These are phyloP conservation scores for Amia ocellicauda DNA, from an alignment of 2,113 vertebrate genomes.

Conservation along the genomic window DNA sequence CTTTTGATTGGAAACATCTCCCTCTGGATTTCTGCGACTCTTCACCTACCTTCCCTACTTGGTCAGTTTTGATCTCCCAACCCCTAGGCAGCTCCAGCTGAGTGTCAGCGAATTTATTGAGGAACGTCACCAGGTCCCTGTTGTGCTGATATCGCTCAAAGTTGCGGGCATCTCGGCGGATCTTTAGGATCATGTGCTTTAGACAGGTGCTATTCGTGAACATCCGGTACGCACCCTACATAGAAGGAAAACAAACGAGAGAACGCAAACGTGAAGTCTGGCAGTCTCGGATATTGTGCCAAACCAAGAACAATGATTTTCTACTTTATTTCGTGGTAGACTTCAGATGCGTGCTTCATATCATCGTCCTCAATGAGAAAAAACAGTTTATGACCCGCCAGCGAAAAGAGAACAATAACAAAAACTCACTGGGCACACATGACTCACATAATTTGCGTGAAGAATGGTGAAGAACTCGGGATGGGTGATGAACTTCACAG, in stretches of 20 bases:
- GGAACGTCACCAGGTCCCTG: constrained; percentile 93
- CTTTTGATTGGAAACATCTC: too few relatives aligned
- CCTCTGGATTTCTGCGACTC: too few relatives aligned
- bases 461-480: constrained; percentile 96
- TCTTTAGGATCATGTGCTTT: constrained; percentile 98
- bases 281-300: background rate
- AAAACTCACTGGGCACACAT: background rate
- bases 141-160: constrained; percentile 98
- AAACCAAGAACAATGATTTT: background rate
- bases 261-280: constrained; percentile 19
- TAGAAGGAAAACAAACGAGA: constrained; percentile 23
- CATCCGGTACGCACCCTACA: constrained; percentile 88
- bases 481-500: constrained; percentile 96
- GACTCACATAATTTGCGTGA: constrained; percentile 92
- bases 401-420: too few relatives aligned
- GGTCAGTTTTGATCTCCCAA: constrained; percentile 97
- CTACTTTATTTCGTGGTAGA: too few relatives aligned
- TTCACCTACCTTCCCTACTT: constrained; percentile 93
- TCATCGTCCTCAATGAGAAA: too few relatives aligned
- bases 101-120: constrained; percentile 93
- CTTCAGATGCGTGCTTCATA: too few relatives aligned
- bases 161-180: constrained; percentile 89
- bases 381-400: too few relatives aligned
- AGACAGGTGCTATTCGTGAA: constrained; percentile 97
- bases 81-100: constrained; percentile 88